phyloP scores from a whole-genome alignment of 2,113 vertebrate species.

The Acrocephalus arundinaceus region DNA sequence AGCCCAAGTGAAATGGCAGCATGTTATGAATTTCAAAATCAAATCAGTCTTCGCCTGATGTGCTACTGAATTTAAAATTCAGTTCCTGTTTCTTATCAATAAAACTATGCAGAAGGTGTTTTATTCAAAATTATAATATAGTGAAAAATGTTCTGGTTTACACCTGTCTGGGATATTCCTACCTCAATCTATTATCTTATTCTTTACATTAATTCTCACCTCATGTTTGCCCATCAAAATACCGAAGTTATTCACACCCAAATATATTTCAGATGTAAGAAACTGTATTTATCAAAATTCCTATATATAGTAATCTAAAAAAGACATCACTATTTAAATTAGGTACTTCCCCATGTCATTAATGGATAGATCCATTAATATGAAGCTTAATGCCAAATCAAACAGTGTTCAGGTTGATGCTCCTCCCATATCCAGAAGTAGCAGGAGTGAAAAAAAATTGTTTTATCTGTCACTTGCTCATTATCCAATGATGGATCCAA shows the following conservation, averaged over 20 bases:
- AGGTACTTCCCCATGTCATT: background rate
- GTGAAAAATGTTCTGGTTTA: background rate
- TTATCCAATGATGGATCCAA: background rate
- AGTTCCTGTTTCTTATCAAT: background rate
- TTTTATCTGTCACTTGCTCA: background rate
- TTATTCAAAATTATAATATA: background rate
- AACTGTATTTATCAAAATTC: background rate
- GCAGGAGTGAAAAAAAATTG: background rate
- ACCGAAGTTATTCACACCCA: background rate
- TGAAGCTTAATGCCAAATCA: background rate
- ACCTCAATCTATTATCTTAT: background rate
- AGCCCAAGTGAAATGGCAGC: background rate
- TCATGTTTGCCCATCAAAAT: background rate
- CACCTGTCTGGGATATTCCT: background rate
- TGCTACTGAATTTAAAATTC: background rate
- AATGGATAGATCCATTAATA: background rate
- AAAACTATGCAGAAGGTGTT: background rate
- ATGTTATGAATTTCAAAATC: background rate
- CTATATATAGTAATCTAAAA: background rate
- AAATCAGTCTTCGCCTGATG: background rate
- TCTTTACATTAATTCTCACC: slow-evolving; percentile 16
- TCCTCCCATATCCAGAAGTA: background rate
- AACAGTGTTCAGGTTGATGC: background rate
- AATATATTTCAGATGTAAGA: background rate
- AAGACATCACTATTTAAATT: background rate